Conservation (phyloP, 2,888 invertebrate species). For the Sphaerolaimus hirsutus region DNA sequence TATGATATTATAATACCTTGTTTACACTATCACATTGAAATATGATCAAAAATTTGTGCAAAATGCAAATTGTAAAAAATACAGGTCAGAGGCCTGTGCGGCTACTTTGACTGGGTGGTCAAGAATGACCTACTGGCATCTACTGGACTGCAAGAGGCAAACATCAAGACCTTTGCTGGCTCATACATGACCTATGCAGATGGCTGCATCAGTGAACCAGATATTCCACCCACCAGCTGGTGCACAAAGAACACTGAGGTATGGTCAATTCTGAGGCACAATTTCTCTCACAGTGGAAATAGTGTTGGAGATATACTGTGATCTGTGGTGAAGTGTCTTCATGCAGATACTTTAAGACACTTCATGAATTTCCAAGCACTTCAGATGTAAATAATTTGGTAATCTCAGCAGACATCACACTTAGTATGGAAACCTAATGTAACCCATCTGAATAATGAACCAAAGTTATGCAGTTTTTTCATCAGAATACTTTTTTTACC, state of each 20-base stretch:
- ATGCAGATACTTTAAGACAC: no score
- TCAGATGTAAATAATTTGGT: no score
- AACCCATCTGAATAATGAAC: no score
- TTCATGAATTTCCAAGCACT: no score
- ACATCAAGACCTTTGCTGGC: constrained; percentile 25
- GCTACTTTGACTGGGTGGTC: constrained; percentile 62
- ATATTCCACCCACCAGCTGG: neutral
- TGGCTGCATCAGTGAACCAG: neutral
- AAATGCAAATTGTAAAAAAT: no score
- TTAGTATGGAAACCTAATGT: no score
- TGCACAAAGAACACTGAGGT: constrained; percentile 2
- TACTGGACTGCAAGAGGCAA: constrained; percentile 35
- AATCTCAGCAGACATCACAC: no score
- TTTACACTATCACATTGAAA: neutral
- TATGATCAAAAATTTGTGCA: neutral
- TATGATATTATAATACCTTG: neutral
- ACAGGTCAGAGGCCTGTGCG: constrained; percentile 56
- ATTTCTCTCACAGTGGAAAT: neutral
- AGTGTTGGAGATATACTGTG: neutral
- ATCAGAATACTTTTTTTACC: no score
- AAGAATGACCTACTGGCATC: constrained; percentile 64
- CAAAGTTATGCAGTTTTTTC: no score
- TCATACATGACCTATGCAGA: constrained; percentile 5
- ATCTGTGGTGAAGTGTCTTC: no score
- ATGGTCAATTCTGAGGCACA: neutral